Evolutionary conservation across 2,888 invertebrate species (phyloP), one percentile per base, ranked within the genome.

Genomic region (Pseudococcus jackbeardsleyi): DNA sequence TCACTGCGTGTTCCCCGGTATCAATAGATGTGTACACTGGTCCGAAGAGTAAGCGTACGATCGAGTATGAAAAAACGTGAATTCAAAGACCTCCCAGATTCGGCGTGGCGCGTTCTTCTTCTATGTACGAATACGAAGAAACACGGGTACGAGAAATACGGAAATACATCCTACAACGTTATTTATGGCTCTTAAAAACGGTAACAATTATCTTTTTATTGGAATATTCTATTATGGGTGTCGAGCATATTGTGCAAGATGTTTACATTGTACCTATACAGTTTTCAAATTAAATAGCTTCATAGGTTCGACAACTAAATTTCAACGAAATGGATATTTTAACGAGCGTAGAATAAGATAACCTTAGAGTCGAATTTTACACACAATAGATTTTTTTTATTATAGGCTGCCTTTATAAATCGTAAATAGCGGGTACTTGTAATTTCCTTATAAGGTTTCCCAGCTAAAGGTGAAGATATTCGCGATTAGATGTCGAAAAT

Each of bases 1-100:
- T 86, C 19, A 22, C 72, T 72, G 68, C 33, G 26, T 72, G 68
- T 72, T 72, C 22, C 48, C 26, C 26, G 26, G 85, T 59, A 85
- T 39, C 59, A 59, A 59, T 59, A 59, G 54, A 54, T 59, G 19
- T 33, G 54, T 50, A 85, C 59, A n/a, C 85, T 33, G 22, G 85
- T 54, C 33, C n/a, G n/a, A 84, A 48, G 33, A 59, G 26, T 33
- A 33, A 33, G 26, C 3, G 3, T 33, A 33, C 26, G 26, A 33
- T 33, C 26, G 26, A 33, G 26, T 33, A 33, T 33, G 26, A 33
- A 33, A 85, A 54, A 85, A 26, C 59, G 39, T 85, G 33, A 26
- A 39, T 86, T 59, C 39, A 86, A 86, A 68, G 86, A 86, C 86
- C 86, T 86, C 86, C 86, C 86, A 86, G 86, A 86, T 72, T 86